A percentile compares a stretch with the other conserved stretches of the same genome.
phyloP scores from a whole-genome alignment of 2,888 invertebrate species.

The Drosophila meridiana region DNA sequence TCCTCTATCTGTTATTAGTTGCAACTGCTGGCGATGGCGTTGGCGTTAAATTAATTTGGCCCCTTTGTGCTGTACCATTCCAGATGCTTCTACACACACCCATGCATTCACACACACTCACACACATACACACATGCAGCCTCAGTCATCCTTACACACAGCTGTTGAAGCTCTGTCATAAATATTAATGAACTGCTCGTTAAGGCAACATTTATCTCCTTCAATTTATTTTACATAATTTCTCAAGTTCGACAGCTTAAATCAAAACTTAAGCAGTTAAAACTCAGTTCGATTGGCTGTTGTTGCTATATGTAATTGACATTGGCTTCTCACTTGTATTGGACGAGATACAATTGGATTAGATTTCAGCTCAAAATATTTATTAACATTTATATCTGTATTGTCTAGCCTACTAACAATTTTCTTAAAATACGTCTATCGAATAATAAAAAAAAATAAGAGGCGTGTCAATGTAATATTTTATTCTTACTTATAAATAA shows the following conservation, averaged over 20 bases:
- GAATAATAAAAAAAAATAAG: too few relatives aligned
- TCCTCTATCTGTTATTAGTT: constrained; percentile 36
- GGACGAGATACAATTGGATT: background rate
- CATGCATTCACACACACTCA: background rate
- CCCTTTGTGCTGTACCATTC: constrained; percentile 62
- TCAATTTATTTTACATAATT: constrained; percentile 58
- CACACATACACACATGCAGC: constrained; percentile 1
- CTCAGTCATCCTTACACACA: constrained; percentile 10
- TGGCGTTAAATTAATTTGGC: constrained; percentile 77
- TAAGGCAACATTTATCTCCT: constrained; percentile 27
- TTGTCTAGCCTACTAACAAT: too few relatives aligned
- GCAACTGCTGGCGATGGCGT: constrained; percentile 49
- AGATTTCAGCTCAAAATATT: too few relatives aligned
- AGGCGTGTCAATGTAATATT: background rate
- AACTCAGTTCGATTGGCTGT: constrained; percentile 32
- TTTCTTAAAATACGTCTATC: too few relatives aligned
- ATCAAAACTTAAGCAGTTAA: constrained; percentile 33
- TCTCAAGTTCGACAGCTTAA: constrained; percentile 25
- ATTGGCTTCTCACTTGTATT: background rate
- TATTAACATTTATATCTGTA: too few relatives aligned
- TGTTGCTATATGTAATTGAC: constrained; percentile 44
- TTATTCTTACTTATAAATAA: background rate
- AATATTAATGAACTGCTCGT: constrained; percentile 74
- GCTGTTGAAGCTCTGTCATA: constrained; percentile 50
- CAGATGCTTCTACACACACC: constrained; percentile 8